Base-by-base conservation (phyloP, 1,140 invertebrate species). In the Eriosoma lanigerum region DNA sequence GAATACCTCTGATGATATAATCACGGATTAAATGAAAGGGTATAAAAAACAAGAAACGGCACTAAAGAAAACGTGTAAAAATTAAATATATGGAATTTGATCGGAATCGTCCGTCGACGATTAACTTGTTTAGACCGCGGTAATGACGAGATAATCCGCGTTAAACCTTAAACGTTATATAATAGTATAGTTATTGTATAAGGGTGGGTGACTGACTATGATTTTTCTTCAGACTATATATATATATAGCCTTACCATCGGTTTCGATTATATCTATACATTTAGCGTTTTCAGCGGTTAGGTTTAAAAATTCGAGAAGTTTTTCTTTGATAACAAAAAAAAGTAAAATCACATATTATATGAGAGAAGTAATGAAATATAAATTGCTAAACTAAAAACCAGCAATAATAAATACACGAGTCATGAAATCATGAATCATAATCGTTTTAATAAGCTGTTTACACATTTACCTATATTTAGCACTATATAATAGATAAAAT, bases 61-160 rank as follows among this genome's bases (percentile, higher is more conserved):
- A 72, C 68, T 52, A 52, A n/a, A 29, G 46, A n/a, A 72, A 72
- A 52, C 68, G 68, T 29, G 68, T 72, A 72, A 52, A 50, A 72
- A 72, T 72, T 72, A 72, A n/a, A 50, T 29, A 38, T 4, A 29
- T 24, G 46, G 66, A 48, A 68, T 52, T 50, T 46, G 68, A 72
- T 72, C 50, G 50, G 24, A 52, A 72, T 72, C 68, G 48, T 3
- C 17, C 17, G 24, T 38, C 62, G 62, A n/a, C 44, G 66, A 68
- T 68, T 48, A 68, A 68, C 66, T 68, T 68, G 66, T 68, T 68
- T 68, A 48, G 44, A 68, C 44, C 66, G 21, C 66, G 24, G 66
- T 48, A 68, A 68, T 48, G 38, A 68, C 44, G 66, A 68, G 38
- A 48, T 68, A 46, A 68, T 68, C 44, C 38, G 6, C 38, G 13